Percentiles rank a stretch among this genome's conserved stretches.
Conservation (phyloP, 2,888 invertebrate species). For the Trissonchulus latispiculum region DNA sequence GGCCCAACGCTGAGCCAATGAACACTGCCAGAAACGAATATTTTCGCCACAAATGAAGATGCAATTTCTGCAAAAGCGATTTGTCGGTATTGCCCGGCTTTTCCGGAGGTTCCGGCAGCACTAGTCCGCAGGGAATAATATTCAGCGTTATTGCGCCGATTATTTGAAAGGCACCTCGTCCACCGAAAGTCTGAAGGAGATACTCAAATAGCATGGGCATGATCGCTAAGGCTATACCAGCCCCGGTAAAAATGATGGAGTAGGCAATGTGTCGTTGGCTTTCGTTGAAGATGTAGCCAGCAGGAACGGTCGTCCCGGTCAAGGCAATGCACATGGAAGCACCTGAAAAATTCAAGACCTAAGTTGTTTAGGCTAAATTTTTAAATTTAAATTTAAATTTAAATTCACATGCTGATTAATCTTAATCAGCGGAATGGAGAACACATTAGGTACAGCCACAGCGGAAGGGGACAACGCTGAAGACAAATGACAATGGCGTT, state of each 20-base stretch:
- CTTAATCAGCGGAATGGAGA: too few species aligned
- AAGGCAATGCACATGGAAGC: neutral
- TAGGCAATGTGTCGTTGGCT: slow-evolving; percentile 1
- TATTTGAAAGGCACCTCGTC: neutral
- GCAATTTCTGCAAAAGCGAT: neutral
- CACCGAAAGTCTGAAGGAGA: neutral
- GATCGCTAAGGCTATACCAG: slow-evolving; percentile 5
- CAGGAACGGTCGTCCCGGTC: neutral
- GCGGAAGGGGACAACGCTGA: too few species aligned
- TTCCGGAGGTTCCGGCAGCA: slow-evolving; percentile 2
- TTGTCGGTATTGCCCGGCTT: neutral
- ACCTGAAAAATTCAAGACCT: too few species aligned
- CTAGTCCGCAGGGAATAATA: neutral
- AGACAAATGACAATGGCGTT: too few species aligned
- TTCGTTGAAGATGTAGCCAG: slow-evolving; percentile 10
- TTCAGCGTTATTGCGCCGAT: slow-evolving; percentile 2
- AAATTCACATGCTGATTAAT: too few species aligned
- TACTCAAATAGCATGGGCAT: slow-evolving; percentile 3
- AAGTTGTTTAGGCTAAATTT: too few species aligned
- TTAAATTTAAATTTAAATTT: too few species aligned
- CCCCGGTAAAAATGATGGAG: slow-evolving; percentile 16
- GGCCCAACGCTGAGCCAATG: neutral
- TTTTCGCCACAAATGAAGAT: neutral
- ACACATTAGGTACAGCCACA: too few species aligned
- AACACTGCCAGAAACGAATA: neutral